phyloP scores from a whole-genome alignment of 2,888 invertebrate species.

The Perdita meconis region DNA sequence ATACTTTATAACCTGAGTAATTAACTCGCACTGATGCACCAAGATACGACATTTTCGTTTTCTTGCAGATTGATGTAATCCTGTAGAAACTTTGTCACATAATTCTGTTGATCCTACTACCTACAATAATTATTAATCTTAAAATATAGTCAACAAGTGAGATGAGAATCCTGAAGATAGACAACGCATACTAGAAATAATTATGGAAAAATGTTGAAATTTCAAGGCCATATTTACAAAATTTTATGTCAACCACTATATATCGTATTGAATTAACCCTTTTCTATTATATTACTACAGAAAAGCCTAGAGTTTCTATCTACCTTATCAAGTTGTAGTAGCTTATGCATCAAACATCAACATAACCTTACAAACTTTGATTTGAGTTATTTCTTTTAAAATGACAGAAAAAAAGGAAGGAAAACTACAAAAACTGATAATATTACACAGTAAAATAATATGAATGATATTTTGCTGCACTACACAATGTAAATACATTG shows the following conservation, averaged over 20 bases:
- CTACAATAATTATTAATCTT: conserved; percentile 64
- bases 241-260: background rate
- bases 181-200: too few species aligned
- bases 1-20: conserved; percentile 67
- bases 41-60: conserved; percentile 69
- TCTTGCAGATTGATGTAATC: conserved; percentile 70
- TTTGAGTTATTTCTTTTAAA: conserved; percentile 1
- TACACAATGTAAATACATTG: background rate
- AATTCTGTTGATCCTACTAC: conserved; percentile 76
- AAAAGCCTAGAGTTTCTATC: too few species aligned
- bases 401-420: conserved; percentile 10
- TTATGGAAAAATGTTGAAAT: too few species aligned
- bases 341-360: background rate
- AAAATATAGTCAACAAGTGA: too few species aligned
- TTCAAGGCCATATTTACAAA: too few species aligned
- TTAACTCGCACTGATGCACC: conserved; percentile 79
- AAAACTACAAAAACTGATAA: background rate
- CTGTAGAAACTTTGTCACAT: conserved; percentile 74
- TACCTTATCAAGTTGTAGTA: too few species aligned
- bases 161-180: too few species aligned
- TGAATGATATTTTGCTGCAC: background rate
- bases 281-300: too few species aligned
- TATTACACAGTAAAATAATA: background rate
- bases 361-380: conserved; percentile 16
- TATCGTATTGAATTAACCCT: too few species aligned